Evolutionary conservation across 92 coral and sea anemone genomes (phyloP).

Genomic region (Zoanthus sansibaricus): DNA sequence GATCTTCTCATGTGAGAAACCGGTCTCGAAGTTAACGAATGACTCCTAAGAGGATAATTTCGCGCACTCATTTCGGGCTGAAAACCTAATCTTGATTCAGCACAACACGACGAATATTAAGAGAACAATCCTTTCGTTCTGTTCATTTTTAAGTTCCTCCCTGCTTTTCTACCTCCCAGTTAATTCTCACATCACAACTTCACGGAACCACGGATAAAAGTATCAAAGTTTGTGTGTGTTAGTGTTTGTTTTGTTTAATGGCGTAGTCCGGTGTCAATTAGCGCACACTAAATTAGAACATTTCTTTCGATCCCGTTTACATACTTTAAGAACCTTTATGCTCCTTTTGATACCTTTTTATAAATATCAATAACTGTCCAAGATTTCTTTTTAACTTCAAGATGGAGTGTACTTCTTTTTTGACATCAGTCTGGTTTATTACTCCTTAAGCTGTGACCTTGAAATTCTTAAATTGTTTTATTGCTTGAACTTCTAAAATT

Average conservation of each 20-base stretch:
- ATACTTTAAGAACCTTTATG: too few species aligned
- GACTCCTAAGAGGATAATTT: conserved; percentile 10
- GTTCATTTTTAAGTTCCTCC: not conserved
- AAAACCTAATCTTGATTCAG: not conserved
- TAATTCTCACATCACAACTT: not conserved
- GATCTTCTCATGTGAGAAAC: not conserved
- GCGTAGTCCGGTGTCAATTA: too few species aligned
- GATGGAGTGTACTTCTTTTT: too few species aligned
- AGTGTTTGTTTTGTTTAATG: too few species aligned
- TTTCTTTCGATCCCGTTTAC: too few species aligned
- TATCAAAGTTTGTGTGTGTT: too few species aligned
- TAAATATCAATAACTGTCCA: too few species aligned
- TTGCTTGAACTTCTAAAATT: not conserved
- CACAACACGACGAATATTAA: not conserved
- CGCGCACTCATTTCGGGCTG: conserved; percentile 13
- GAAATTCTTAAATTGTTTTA: not conserved
- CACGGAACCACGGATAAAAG: not conserved
- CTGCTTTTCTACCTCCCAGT: not conserved
- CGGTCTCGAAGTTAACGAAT: conserved; percentile 9
- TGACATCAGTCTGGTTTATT: too few species aligned
- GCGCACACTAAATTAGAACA: too few species aligned
- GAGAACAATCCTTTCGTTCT: too few species aligned
- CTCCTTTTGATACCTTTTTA: too few species aligned
- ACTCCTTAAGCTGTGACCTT: not conserved
- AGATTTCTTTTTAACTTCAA: too few species aligned